Conservation (phyloP, 2,113 vertebrate genomes). For the Telmatochromis sp. region DNA sequence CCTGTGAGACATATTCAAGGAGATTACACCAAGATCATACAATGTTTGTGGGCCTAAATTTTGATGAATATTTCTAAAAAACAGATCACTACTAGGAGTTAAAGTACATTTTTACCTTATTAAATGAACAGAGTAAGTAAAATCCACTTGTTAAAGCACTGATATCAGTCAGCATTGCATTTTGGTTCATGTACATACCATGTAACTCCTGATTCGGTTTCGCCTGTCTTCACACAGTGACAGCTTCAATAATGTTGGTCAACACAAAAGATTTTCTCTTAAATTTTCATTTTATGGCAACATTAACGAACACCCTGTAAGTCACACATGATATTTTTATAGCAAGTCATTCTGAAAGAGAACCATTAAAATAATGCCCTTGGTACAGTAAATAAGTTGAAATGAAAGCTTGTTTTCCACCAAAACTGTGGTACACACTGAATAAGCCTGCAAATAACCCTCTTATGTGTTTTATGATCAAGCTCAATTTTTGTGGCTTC, state of each 20-base stretch:
- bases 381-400: neutral
- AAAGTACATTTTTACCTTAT: neutral
- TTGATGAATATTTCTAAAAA: neutral
- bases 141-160: neutral
- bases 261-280: neutral
- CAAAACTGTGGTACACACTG: conserved; percentile 8
- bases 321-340: neutral
- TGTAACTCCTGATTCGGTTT: neutral
- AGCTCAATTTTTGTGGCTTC: conserved; percentile 48
- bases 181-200: neutral
- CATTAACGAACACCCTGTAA: neutral
- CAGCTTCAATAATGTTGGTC: neutral
- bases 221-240: neutral
- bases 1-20: neutral
- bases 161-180: neutral
- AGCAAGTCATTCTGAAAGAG: neutral
- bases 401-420: conserved; percentile 39
- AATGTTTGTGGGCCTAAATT: neutral
- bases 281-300: neutral
- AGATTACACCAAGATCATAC: neutral
- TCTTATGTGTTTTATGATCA: conserved; percentile 43
- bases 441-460: conserved; percentile 39
- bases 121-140: neutral
- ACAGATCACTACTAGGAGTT: neutral
- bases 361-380: neutral